Base-by-base conservation (phyloP, 1,140 invertebrate species). In the Tetranychus cinnabarinus region DNA sequence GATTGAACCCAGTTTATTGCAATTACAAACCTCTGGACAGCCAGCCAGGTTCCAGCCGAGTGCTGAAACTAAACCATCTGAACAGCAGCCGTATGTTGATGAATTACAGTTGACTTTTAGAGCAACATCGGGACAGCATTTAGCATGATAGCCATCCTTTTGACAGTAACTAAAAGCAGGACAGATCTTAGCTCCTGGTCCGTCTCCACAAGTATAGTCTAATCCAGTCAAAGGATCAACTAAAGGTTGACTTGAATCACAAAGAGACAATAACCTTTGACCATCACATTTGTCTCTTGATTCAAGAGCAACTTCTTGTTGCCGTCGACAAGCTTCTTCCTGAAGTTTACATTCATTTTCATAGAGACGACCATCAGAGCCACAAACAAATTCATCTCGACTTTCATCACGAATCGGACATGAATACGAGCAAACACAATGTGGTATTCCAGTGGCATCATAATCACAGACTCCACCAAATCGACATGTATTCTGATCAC, bases 151-250 rank as follows among this genome's bases (percentile, higher is more conserved):
- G 15, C 80, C 73, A 0, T 83, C 85, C 67, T 84, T 82, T 72
- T 89, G 86, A 71, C 86, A 89, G 69, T 87, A 88, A 68, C 79
- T 83, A 63, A 81, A 82, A 47, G 78, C 75, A 6, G 87, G 87
- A 70, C 88, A 91, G 67, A 82, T 81, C 71, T 81, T 80, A 33
- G 82, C 76, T 65, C 80, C 77, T 5, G 81, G 80, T 2, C 82
- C 83, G 68, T 81, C 84, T 23, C 84, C 84, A 72, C 88, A 92
- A 73, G 86, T 81, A 67, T 85, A 81, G 70, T 90, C 86, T 60
- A 79, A 77, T 2, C 81, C 80, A 36, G 80, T 82, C 5, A 76
- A 73, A 37, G 76, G 74, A 72, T 88, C 82, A 52, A 80, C 69
- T 67, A 91, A 72, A 13, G 86, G 85, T 60, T 79, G 72, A 66